phyloP scores from a whole-genome alignment of 2,113 vertebrate species.

The Plecotus auritus region DNA sequence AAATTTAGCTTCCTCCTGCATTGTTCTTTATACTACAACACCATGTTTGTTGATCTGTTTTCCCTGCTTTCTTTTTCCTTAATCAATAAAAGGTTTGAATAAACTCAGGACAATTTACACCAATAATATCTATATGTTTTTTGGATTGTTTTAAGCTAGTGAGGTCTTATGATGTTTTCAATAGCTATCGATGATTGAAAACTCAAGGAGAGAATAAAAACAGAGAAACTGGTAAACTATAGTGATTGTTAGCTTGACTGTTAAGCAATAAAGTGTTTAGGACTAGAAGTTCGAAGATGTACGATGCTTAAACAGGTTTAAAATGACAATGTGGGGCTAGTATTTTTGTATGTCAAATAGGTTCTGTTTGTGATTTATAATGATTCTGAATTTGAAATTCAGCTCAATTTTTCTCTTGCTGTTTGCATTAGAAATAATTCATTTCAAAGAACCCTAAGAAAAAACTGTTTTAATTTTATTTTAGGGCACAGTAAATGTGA shows the following conservation, averaged over 20 bases:
- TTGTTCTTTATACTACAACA: not conserved
- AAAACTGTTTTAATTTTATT: slow-evolving; percentile 52
- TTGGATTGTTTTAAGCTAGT: slow-evolving; percentile 16
- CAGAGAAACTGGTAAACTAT: slow-evolving; percentile 53
- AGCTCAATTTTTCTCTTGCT: slow-evolving; percentile 31
- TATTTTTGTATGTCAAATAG: slow-evolving; percentile 42
- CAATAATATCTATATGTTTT: slow-evolving; percentile 18
- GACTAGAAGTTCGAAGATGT: slow-evolving; percentile 18
- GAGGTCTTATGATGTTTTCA: slow-evolving; percentile 46
- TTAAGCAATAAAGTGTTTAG: slow-evolving; percentile 63
- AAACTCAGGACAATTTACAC: slow-evolving; percentile 2
- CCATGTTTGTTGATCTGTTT: not conserved
- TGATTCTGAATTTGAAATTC: slow-evolving; percentile 58
- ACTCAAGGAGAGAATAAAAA: slow-evolving; percentile 60
- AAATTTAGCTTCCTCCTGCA: not conserved
- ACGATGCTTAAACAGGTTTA: slow-evolving; percentile 61
- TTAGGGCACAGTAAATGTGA: not conserved
- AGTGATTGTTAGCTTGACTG: slow-evolving; percentile 64
- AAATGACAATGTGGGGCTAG: slow-evolving; percentile 44
- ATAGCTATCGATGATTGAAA: slow-evolving; percentile 63
- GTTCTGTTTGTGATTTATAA: not conserved
- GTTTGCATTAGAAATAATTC: slow-evolving; percentile 43
- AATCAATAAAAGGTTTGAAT: slow-evolving; percentile 18
- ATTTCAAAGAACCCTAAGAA: slow-evolving; percentile 16
- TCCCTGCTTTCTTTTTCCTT: not conserved